phyloP scores from a whole-genome alignment of 2,797 vertebrate species.

The Enteromius thamalakanensis region DNA sequence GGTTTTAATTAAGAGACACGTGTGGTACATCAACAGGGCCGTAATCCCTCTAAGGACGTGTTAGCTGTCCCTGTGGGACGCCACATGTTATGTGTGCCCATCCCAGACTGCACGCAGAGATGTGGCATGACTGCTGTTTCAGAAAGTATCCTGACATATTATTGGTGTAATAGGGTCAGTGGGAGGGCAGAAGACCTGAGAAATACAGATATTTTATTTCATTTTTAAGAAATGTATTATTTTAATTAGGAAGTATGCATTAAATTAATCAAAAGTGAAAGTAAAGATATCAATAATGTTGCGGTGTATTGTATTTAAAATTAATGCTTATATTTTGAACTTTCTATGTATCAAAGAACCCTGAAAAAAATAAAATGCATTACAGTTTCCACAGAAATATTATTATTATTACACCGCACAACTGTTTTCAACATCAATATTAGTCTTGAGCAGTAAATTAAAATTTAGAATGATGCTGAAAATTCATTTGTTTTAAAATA shows the following conservation, averaged over 20 bases:
- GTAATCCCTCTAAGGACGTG: slow-evolving; percentile 52
- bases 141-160: slow-evolving; percentile 50
- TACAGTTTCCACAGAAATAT: not conserved
- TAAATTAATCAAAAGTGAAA: not conserved
- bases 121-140: slow-evolving; percentile 41
- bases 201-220: not conserved
- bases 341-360: not conserved
- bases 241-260: not conserved
- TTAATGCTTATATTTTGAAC: not conserved
- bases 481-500: not conserved
- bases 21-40: slow-evolving; percentile 34
- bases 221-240: not conserved
- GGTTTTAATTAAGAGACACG: slow-evolving; percentile 57
- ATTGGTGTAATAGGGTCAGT: slow-evolving; percentile 49
- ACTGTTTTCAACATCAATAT: not conserved
- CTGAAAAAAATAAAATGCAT: not conserved
- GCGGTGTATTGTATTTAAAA: not conserved
- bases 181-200: slow-evolving; percentile 27
- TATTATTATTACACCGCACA: not conserved
- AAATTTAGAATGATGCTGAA: not conserved
- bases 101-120: slow-evolving; percentile 34
- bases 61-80: slow-evolving; percentile 17
- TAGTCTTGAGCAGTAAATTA: not conserved
- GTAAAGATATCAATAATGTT: not conserved
- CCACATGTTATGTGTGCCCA: slow-evolving; percentile 53